Evolutionary conservation across 2,797 vertebrate species (phyloP).

Genomic region (Pelobates cultripes): DNA sequence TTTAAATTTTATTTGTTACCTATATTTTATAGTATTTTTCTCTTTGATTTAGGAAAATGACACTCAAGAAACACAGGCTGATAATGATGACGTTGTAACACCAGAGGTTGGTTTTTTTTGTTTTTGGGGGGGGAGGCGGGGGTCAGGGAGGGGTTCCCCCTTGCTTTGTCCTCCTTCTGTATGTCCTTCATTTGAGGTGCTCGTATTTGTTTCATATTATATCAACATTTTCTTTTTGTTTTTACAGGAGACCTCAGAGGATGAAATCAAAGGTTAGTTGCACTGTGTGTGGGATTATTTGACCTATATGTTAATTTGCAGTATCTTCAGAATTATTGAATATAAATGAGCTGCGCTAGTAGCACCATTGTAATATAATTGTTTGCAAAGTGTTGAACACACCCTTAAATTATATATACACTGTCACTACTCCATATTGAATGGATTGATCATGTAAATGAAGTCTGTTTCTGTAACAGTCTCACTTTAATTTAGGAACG

Average conservation of each 20-base stretch:
- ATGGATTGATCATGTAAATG: background rate
- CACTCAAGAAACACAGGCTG: slow-evolving; percentile 67
- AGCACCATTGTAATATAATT: background rate
- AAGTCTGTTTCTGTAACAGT: background rate
- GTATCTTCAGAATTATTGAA: background rate
- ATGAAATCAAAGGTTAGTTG: slow-evolving; percentile 95
- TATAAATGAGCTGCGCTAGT: background rate
- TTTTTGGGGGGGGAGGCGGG: too few species aligned
- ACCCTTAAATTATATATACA: background rate
- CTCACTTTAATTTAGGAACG: slow-evolving; percentile 11
- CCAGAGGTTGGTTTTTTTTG: slow-evolving; percentile 26
- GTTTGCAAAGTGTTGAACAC: background rate
- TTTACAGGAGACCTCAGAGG: slow-evolving; percentile 84
- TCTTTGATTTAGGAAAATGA: slow-evolving; percentile 68
- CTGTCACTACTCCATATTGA: background rate
- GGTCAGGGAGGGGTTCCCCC: too few species aligned
- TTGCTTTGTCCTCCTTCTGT: too few species aligned
- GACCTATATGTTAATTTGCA: too few species aligned
- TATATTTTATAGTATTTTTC: background rate
- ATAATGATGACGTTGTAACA: slow-evolving; percentile 21
- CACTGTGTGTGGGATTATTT: background rate
- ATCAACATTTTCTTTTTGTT: too few species aligned
- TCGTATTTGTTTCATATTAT: slow-evolving; percentile 56
- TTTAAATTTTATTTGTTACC: background rate
- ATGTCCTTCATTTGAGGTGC: background rate